A percentile compares a stretch with the other conserved stretches of the same genome.
Evolutionary conservation across 2,797 vertebrate species (phyloP).

Genomic region (Leptatherina wallacei): DNA sequence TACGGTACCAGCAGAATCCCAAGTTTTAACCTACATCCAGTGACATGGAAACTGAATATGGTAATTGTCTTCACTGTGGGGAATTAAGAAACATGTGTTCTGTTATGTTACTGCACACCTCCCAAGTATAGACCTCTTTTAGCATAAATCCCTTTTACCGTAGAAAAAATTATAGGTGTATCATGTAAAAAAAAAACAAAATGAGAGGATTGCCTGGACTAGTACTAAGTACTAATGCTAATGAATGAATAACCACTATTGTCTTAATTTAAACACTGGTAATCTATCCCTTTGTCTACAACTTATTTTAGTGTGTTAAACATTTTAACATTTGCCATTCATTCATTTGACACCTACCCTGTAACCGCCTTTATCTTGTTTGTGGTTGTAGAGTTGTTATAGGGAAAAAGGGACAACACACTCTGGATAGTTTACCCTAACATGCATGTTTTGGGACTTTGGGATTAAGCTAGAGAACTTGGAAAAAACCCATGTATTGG

Average conservation of each 20-base stretch:
- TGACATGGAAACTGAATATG: constrained; percentile 47
- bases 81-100: constrained; percentile 47
- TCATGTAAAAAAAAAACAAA: not conserved
- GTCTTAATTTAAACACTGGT: not conserved
- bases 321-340: not conserved
- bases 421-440: not conserved
- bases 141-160: not conserved
- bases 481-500: not conserved
- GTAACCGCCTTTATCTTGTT: not conserved
- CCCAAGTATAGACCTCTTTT: constrained; percentile 2
- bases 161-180: not conserved
- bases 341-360: too few relatives aligned
- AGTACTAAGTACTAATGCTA: not conserved
- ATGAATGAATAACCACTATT: not conserved
- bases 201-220: not conserved
- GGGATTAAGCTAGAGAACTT: not conserved
- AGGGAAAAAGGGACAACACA: not conserved
- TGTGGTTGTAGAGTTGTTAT: not conserved
- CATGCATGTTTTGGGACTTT: not conserved
- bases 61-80: constrained; percentile 38
- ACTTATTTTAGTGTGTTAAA: not conserved
- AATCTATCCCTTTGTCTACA: not conserved
- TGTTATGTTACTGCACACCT: constrained; percentile 5
- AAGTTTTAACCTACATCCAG: constrained; percentile 41
- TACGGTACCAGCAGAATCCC: constrained; percentile 34